Evolutionary conservation across 2,113 vertebrate species (phyloP), one percentile per base, ranked within the genome.

Genomic region (Gymnogyps californianus): DNA sequence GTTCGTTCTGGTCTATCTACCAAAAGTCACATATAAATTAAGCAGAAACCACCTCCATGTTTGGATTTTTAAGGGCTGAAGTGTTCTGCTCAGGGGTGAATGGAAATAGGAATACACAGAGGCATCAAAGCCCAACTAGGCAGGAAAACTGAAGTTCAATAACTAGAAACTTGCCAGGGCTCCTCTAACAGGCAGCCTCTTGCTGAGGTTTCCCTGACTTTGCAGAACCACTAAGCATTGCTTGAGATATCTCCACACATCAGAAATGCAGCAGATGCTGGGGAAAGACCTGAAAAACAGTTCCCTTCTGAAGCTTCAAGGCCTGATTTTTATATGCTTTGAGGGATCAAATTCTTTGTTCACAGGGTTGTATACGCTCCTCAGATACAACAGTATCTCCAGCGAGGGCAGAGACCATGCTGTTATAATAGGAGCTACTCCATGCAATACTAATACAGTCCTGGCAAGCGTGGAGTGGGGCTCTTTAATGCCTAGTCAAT

Each of bases 391-490:
- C 19, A 51, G 31, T 6, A 29, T 31, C 51, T 7, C 25, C 47
- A 51, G 5, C 0, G 3, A 74, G 58, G n/a, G 54, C 40, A 90
- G 49, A 54, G 29, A 54, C 9, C 1, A 0, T 7, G 40, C 4
- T 0, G 0, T 32, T 52, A 2, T 6, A 64, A 16, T 0, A 55
- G 34, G 44, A 91, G 7, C 4, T 44, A 20, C 26, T 64, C 70
- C 29, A 17, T 42, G 32, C 16, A 76, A 22, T 17, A 29, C 22
- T 59, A 42, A 5, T n/a, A 59, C 17, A 67, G 38, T 12, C 38
- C 66, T 74, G 29, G 25, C 16, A 62, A 46, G 44, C 10, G 31
- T 77, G 44, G 17, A 59, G 5, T 36, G 16, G 3, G 13, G 9
- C 7, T 79, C 22, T 57, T 65, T 44, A 70, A 28, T 14, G 13